These are phyloP conservation scores for Blastobasis lacticolella DNA, from an alignment of 2,888 invertebrate genomes.

Conservation along the genomic window DNA sequence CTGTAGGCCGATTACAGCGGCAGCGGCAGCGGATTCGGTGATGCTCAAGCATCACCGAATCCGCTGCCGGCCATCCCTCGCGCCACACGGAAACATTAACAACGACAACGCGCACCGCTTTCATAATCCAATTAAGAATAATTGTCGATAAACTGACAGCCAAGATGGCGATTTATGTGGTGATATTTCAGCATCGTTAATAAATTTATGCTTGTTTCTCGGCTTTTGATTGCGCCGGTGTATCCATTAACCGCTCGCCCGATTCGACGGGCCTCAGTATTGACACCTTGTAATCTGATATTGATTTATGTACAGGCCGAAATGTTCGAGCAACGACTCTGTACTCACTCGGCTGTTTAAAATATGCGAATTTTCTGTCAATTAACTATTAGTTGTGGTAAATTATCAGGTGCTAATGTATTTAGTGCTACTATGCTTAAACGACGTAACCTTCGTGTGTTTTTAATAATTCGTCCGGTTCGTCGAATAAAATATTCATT, in stretches of 20 bases:
- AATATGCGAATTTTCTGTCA: too few species aligned
- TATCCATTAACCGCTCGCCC: slow-evolving; percentile 61
- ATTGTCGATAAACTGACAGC: slow-evolving; percentile 73
- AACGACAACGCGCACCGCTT: slow-evolving; percentile 49
- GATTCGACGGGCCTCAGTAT: slow-evolving; percentile 45
- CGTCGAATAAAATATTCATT: too few species aligned
- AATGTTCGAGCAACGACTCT: slow-evolving; percentile 13
- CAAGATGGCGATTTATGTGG: slow-evolving; percentile 69
- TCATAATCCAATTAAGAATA: slow-evolving; percentile 75
- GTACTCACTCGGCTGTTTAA: slow-evolving; percentile 5
- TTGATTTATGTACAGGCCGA: slow-evolving; percentile 39
- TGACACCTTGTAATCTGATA: slow-evolving; percentile 51
- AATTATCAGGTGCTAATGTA: slow-evolving; percentile 2
- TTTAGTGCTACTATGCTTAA: not conserved
- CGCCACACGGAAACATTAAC: slow-evolving; percentile 17
- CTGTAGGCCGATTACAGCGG: too few species aligned
- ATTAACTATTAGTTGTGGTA: too few species aligned
- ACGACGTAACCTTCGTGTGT: too few species aligned
- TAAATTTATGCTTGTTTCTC: slow-evolving; percentile 72
- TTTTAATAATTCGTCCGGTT: too few species aligned
- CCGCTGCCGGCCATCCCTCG: slow-evolving; percentile 21
- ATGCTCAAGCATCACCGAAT: too few species aligned
- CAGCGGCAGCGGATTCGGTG: too few species aligned
- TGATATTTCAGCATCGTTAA: slow-evolving; percentile 73
- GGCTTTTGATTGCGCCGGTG: slow-evolving; percentile 62